Percentiles rank a stretch among this genome's conserved stretches.
Evolutionary conservation across 2,113 vertebrate species (phyloP).

Genomic region (Pseudois nayaur): DNA sequence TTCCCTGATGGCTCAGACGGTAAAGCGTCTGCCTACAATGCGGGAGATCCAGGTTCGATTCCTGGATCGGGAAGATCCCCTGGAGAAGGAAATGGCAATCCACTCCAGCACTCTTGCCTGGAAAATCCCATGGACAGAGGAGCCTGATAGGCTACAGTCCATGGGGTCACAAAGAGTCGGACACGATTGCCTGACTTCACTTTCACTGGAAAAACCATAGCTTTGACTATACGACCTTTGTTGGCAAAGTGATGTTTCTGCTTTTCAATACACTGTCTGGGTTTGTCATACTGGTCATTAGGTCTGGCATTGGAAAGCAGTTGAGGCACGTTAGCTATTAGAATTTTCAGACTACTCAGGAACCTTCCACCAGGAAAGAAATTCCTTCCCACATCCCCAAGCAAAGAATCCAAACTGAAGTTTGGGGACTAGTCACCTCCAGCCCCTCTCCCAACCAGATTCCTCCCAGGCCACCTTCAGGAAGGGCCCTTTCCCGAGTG

Average conservation of each 20-base stretch:
- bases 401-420: not conserved
- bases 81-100: no score
- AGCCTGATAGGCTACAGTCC: no score
- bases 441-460: not conserved
- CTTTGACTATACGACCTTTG: not conserved
- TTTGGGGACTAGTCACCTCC: not conserved
- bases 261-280: not conserved
- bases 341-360: not conserved
- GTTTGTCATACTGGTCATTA: not conserved
- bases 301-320: not conserved
- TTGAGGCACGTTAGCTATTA: not conserved
- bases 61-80: no score
- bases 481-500: not conserved
- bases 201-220: not conserved
- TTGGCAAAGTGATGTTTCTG: not conserved
- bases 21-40: no score
- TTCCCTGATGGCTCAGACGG: no score
- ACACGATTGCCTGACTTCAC: no score
- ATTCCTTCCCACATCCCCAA: not conserved
- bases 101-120: no score
- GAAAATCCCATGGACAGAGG: no score
- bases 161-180: no score
- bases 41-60: no score
- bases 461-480: not conserved
- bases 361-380: not conserved